Base-by-base conservation (phyloP, 2,113 vertebrate genomes). In the Tricholaema leucomelas region DNA sequence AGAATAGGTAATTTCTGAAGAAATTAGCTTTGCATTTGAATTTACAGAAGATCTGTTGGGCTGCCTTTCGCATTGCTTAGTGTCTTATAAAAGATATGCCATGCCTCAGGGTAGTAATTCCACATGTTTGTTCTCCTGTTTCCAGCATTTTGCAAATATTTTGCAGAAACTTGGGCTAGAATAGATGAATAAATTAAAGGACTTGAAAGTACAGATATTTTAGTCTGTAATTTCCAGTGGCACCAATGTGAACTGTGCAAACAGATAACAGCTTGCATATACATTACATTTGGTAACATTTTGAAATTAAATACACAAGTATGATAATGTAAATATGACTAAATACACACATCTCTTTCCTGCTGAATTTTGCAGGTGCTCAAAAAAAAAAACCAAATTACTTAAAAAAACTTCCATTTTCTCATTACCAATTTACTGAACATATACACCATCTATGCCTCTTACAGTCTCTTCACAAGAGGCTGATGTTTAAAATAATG, bases 91-190 rank as follows among this genome's bases (percentile, higher is more conserved):
- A 73, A 90, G 24, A 20, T 8, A 54, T 2, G 17, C 28, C 20
- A 24, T 67, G 48, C 17, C n/a, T 81, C 75, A 70, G 27, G 33
- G 25, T 14, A 93, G 14, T 81, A 74, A 84, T 59, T 61, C 35
- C 36, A 66, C 20, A 4, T 5, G 5, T 77, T 74, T 60, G 31
- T 48, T 64, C 38, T 63, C 40, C 19, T 23, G 1, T n/a, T 54
- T 50, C 20, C 48, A 95, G 20, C 30, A 85, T 46, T 87, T 70
- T 76, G 55, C 55, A 94, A 85, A 44, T 70, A 69, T 85, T 91
- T 90, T 66, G 36, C 36, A 83, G 67, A 79, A 69, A 73, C 12
- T 42, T 61, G 9, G 35, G 40, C 59, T 40, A 70, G n/a, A 76
- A 44, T 4, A 87, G 31, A 44, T 59, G 35, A 87, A 87, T 30